Conservation (phyloP, 35 echinoderm and acorn worm genomes). For the Heliocidaris tuberculata region DNA sequence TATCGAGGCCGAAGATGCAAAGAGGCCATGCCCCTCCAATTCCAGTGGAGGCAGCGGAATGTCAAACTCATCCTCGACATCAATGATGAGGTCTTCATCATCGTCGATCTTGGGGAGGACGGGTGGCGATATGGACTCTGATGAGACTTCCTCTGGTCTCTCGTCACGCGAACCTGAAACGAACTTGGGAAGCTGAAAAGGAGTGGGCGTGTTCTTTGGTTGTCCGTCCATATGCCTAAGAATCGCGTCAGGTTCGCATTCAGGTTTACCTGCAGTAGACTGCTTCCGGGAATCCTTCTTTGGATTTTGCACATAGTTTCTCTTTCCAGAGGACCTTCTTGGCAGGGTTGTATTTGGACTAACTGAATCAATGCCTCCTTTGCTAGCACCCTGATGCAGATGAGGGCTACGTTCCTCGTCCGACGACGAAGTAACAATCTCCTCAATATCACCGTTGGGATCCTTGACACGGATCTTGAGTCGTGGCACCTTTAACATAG, state of each 20-base stretch:
- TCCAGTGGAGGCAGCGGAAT: constrained; percentile 39
- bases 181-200: background rate
- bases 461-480: constrained; percentile 85
- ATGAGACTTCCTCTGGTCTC: background rate
- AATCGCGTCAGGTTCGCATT: background rate
- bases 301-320: background rate
- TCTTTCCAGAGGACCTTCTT: background rate
- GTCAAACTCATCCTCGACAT: constrained; percentile 33
- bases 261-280: background rate
- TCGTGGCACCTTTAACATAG: constrained; percentile 53
- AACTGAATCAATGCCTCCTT: background rate
- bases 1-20: background rate
- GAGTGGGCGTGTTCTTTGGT: background rate
- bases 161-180: background rate
- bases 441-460: constrained; percentile 72
- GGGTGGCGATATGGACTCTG: constrained; percentile 13
- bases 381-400: background rate
- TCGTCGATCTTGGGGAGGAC: constrained; percentile 31
- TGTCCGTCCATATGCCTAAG: background rate
- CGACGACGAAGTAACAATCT: constrained; percentile 82
- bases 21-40: background rate
- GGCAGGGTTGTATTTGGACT: background rate
- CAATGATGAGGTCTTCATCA: constrained; percentile 31
- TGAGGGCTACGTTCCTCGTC: constrained; percentile 58
- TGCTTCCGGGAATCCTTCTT: background rate